Base-by-base conservation (phyloP, 2,888 invertebrate species). In the Trissonchulus latispiculum region DNA sequence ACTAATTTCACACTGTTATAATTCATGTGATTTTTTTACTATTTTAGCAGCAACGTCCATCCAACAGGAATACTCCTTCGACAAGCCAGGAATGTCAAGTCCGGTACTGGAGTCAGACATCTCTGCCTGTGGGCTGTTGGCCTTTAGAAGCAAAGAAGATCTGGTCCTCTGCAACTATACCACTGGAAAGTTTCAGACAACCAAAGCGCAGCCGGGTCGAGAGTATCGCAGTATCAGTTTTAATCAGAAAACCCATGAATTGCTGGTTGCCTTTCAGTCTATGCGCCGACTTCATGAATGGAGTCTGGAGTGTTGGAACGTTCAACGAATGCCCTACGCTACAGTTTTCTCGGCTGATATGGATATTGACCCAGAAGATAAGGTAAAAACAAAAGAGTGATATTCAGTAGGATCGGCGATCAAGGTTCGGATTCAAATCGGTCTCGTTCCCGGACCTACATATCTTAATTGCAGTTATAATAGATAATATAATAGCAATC, bases 301-400 rank as follows among this genome's bases (percentile, higher is more conserved):
- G 75, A 36, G 8, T 29, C 2, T 72, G 33, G 70, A 70, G 36
- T 18, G 62, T 1, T 73, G 36, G 35, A 23, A 69, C 8, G 18
- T 48, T 18, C n/a, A 35, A 2, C 36, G 23, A 23, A 1, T 69
- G 1, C 74, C 74, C 23, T 18, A 48, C 3, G 61, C 29, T 32
- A 29, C 35, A 2, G n/a, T 73, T 18, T 75, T 48, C 31, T 29
- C 73, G 15, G 59, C 72, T 8, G 28, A 62, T n/a, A 33, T 75
- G 15, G 75, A 75, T 61, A 62, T 75, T 36, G 75, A 75, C 29
- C 75, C 75, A 1, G 75, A 75, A 61, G 75, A 75, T 37, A 37
- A 36, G 36, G 70, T 75, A 48, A n/a, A n/a, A n/a, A n/a, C n/a
- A n/a, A n/a, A n/a, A n/a, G n/a, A n/a, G n/a, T n/a, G n/a, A n/a